phyloP scores from a whole-genome alignment of 2,888 invertebrate species.

The Ormia ochracea region DNA sequence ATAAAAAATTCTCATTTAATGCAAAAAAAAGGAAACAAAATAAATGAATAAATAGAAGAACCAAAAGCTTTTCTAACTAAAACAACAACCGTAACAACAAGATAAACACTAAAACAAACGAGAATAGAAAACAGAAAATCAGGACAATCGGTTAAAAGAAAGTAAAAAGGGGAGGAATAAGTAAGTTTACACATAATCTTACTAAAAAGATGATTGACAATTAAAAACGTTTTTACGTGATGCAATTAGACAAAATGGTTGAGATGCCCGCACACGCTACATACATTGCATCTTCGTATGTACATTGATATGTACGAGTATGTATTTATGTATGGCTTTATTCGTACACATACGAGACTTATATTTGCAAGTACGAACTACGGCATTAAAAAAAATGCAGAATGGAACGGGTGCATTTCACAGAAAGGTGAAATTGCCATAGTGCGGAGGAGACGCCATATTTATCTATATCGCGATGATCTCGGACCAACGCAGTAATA shows the following conservation, averaged over 20 bases:
- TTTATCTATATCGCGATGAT: too few species aligned
- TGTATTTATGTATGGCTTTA: too few species aligned
- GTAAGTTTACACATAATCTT: not conserved
- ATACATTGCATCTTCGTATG: too few species aligned
- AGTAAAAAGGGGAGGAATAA: not conserved
- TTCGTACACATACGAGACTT: too few species aligned
- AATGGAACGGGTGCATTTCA: too few species aligned
- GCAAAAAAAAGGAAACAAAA: not conserved
- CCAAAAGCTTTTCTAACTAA: not conserved
- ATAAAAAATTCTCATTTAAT: slow-evolving; percentile 17
- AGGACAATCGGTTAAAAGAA: slow-evolving; percentile 17
- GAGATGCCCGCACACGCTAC: not conserved
- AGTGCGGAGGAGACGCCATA: too few species aligned
- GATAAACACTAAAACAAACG: not conserved
- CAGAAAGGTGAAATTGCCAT: too few species aligned
- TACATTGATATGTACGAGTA: too few species aligned
- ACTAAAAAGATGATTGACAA: not conserved
- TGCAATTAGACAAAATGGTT: not conserved
- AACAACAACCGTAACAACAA: not conserved
- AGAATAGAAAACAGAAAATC: slow-evolving; percentile 15
- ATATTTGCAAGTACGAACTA: too few species aligned
- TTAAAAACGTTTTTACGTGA: not conserved
- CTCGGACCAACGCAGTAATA: too few species aligned
- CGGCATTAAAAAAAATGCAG: too few species aligned
- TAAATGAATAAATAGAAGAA: not conserved